Evolutionary conservation across 2,797 vertebrate genomes (phyloP).

Genomic region (Clamator glandarius): DNA sequence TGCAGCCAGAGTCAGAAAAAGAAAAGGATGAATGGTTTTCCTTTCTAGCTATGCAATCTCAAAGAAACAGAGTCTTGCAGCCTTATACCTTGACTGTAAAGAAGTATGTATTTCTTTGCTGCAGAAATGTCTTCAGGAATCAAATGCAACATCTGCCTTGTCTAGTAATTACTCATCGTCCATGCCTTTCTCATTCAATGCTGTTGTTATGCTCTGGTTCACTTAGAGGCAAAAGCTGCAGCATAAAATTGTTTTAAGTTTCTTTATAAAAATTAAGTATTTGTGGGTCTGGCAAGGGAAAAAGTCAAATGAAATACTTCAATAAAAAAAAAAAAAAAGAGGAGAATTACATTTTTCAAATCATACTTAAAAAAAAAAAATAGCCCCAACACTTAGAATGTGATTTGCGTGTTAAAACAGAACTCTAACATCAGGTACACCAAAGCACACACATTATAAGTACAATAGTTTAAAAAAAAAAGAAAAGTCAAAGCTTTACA

Average conservation of each 20-base stretch:
- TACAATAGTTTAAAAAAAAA: rapidly evolving
- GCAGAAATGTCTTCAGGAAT: not conserved
- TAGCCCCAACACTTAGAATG: not conserved
- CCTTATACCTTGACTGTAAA: not conserved
- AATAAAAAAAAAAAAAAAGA: no score
- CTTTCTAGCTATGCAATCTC: not conserved
- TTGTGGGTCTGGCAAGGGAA: not conserved
- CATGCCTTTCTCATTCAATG: not conserved
- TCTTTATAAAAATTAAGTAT: not conserved
- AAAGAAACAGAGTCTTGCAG: not conserved
- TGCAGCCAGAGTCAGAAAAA: not conserved
- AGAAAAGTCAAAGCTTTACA: not conserved
- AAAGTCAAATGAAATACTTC: not conserved
- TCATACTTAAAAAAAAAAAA: not conserved
- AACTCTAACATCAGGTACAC: not conserved
- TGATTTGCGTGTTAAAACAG: not conserved
- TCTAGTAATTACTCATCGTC: not conserved
- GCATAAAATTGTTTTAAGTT: not conserved
- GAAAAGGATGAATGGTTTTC: not conserved
- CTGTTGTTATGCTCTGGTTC: not conserved
- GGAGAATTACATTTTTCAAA: not conserved
- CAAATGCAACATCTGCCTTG: not conserved
- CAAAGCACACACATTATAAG: not conserved
- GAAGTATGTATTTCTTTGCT: not conserved
- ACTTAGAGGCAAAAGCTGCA: not conserved